phyloP scores from a whole-genome alignment of 2,888 invertebrate species.

The Argyresthia goedartella region DNA sequence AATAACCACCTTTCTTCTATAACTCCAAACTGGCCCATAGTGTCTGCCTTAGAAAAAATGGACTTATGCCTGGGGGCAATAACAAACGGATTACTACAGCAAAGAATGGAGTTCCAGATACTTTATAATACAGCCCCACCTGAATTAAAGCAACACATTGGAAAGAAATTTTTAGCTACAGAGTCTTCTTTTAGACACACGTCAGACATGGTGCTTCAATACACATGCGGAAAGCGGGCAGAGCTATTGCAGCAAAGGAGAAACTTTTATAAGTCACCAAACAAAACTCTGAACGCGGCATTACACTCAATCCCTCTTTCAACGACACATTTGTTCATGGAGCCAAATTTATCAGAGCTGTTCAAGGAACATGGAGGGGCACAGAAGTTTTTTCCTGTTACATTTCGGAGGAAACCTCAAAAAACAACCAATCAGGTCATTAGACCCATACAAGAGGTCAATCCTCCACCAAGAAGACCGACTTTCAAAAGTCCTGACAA shows the following conservation, averaged over 20 bases:
- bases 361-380: conserved; percentile 13
- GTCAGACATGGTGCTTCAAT: conserved; percentile 1
- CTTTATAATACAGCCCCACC: neutral
- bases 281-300: conserved; percentile 9
- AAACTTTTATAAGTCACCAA: conserved; percentile 4
- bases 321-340: conserved; percentile 10
- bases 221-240: neutral
- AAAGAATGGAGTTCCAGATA: too few species aligned
- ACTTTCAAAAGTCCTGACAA: too few species aligned
- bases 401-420: neutral
- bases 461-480: too few species aligned
- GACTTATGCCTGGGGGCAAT: too few species aligned
- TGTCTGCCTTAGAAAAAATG: too few species aligned
- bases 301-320: conserved; percentile 15
- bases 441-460: too few species aligned
- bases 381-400: conserved; percentile 10
- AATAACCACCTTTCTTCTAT: too few species aligned
- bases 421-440: too few species aligned
- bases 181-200: neutral
- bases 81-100: too few species aligned
- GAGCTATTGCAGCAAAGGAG: neutral
- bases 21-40: too few species aligned
- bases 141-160: neutral
- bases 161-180: neutral
- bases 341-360: conserved; percentile 9